These are phyloP conservation scores for Venturia canescens DNA, from an alignment of 1,140 invertebrate genomes.

Conservation along the genomic window DNA sequence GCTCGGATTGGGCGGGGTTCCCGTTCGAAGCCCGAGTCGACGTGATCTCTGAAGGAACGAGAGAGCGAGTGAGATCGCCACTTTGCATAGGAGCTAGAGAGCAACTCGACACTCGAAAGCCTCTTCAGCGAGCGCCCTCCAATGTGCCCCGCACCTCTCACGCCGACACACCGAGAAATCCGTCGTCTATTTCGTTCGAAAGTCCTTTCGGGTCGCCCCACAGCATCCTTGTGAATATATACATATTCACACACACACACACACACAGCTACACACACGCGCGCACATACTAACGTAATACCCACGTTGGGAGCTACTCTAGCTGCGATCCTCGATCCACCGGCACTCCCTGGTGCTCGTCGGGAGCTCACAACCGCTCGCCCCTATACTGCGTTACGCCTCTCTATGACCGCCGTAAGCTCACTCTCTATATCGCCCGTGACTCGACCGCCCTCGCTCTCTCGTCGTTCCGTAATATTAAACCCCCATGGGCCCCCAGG, in stretches of 20 bases:
- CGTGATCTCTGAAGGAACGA: slow-evolving; percentile 60
- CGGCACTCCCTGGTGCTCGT: slow-evolving; percentile 44
- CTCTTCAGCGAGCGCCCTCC: neutral
- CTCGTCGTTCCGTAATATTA: slow-evolving; percentile 58
- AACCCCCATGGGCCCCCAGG: slow-evolving; percentile 54
- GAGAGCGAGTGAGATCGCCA: slow-evolving; percentile 62
- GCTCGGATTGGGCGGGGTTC: slow-evolving; percentile 68
- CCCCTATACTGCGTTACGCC: slow-evolving; percentile 50
- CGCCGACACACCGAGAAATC: slow-evolving; percentile 11
- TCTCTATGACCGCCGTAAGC: slow-evolving; percentile 53
- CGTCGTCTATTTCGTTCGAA: slow-evolving; percentile 62
- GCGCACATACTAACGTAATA: neutral
- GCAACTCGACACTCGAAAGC: neutral
- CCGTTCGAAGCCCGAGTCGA: slow-evolving; percentile 47
- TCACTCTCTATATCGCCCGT: slow-evolving; percentile 34
- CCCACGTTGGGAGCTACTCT: neutral
- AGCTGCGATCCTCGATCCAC: slow-evolving; percentile 12
- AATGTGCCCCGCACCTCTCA: neutral
- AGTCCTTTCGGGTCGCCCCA: slow-evolving; percentile 64
- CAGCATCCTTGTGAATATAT: slow-evolving; percentile 33
- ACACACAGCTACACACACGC: neutral
- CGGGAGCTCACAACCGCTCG: slow-evolving; percentile 50
- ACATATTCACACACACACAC: neutral
- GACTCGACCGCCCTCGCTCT: slow-evolving; percentile 62
- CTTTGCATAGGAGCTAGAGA: slow-evolving; percentile 17